Conservation (phyloP, 2,888 invertebrate genomes). For the Scotopteryx bipunctaria region DNA sequence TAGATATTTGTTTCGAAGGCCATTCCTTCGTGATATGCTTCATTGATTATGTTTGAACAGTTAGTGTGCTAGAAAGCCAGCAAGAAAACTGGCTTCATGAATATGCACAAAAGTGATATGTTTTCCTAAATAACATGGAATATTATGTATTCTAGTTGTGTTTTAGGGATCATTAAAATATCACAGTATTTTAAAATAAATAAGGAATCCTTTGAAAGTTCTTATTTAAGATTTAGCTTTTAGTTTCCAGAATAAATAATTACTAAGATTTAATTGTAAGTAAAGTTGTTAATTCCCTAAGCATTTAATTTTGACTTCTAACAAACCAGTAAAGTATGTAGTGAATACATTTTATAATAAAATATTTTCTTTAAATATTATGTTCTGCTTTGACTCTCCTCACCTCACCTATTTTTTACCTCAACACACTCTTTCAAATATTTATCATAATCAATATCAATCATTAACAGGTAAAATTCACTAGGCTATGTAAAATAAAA, state of each 20-base stretch:
- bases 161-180: background rate
- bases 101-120: no score
- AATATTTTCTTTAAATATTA: constrained; percentile 29
- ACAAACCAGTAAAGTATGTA: constrained; percentile 26
- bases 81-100: no score
- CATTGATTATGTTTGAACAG: no score
- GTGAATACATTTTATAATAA: constrained; percentile 14
- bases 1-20: background rate
- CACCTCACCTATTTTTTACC: background rate
- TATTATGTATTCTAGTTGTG: constrained; percentile 1
- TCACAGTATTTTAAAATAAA: constrained; percentile 22
- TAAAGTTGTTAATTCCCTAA: constrained; percentile 30
- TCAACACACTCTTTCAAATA: no score
- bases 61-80: no score
- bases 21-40: no score
- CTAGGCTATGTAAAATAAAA: no score
- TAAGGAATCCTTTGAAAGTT: background rate
- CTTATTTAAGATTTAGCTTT: constrained; percentile 6
- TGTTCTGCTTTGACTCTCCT: background rate
- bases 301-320: constrained; percentile 32
- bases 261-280: constrained; percentile 19
- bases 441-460: no score
- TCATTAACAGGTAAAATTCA: no score
- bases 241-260: background rate
- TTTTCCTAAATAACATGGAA: no score